Percentiles rank a stretch among this genome's conserved stretches.
Conservation (phyloP, 2,797 vertebrate genomes). For the Podarcis lilfordi region DNA sequence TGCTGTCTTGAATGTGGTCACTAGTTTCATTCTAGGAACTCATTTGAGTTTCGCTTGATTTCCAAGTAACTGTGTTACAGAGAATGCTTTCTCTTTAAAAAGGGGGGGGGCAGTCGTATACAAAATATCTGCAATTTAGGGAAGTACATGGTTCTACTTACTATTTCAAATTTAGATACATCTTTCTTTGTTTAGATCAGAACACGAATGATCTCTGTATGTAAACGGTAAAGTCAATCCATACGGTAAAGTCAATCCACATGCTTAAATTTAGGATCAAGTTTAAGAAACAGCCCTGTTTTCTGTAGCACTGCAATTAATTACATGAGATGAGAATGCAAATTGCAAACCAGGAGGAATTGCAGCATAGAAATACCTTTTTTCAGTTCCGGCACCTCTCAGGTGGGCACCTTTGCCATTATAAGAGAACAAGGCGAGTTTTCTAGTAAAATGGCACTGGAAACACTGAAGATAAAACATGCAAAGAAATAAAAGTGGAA, state of each 20-base stretch:
- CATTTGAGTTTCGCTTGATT: accelerated
- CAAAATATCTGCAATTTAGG: not conserved
- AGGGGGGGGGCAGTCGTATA: not conserved
- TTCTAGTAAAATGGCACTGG: too few relatives aligned
- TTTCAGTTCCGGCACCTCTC: too few relatives aligned
- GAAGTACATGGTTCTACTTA: not conserved
- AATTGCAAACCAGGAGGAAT: not conserved
- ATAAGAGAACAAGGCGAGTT: too few relatives aligned
- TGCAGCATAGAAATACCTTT: not conserved
- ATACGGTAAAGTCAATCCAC: slow-evolving; percentile 9
- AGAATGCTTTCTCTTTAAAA: not conserved
- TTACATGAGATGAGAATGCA: slow-evolving; percentile 5
- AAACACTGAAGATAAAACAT: slow-evolving; percentile 27
- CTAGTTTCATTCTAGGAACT: not conserved
- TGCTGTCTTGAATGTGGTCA: not conserved
- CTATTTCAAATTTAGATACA: slow-evolving; percentile 13
- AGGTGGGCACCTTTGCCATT: too few relatives aligned
- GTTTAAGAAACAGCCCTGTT: not conserved
- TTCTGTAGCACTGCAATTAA: not conserved
- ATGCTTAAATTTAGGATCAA: not conserved
- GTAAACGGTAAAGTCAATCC: slow-evolving; percentile 22
- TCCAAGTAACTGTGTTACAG: not conserved
- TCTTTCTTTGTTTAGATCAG: slow-evolving; percentile 2
- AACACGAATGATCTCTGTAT: slow-evolving; percentile 7
- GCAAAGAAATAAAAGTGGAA: not conserved